These are phyloP conservation scores for Gadus macrocephalus DNA, from an alignment of 2,113 vertebrate genomes.

Conservation along the genomic window DNA sequence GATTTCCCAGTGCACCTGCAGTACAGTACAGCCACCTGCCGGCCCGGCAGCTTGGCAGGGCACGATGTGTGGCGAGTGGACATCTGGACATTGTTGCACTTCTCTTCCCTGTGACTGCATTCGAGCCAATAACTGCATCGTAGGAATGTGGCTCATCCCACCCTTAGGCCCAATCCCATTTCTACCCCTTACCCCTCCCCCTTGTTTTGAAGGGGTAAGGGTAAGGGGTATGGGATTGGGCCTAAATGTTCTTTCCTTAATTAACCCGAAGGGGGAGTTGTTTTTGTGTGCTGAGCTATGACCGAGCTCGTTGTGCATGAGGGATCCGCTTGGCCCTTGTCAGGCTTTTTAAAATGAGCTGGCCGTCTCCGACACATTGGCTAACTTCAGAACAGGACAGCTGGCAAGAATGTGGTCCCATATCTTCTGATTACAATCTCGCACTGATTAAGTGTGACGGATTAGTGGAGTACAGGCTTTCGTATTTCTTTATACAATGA, in stretches of 20 bases:
- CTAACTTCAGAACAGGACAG: background rate
- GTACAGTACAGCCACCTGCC: background rate
- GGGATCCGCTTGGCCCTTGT: slow-evolving; percentile 10
- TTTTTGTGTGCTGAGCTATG: slow-evolving; percentile 12
- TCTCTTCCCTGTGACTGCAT: slow-evolving; percentile 56
- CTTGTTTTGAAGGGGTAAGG: no score
- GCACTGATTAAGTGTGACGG: slow-evolving; percentile 27
- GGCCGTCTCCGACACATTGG: slow-evolving; percentile 3
- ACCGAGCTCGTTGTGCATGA: slow-evolving; percentile 9
- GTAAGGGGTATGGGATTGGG: no score
- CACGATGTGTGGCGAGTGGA: slow-evolving; percentile 27
- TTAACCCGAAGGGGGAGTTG: slow-evolving; percentile 25
- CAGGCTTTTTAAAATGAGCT: slow-evolving; percentile 6
- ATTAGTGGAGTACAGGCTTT: slow-evolving; percentile 9
- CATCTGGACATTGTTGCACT: slow-evolving; percentile 46
- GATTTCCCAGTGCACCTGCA: slow-evolving; percentile 10
- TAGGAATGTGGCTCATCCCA: slow-evolving; percentile 56
- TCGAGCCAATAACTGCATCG: slow-evolving; percentile 45
- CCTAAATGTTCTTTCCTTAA: slow-evolving; percentile 28
- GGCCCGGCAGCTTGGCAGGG: background rate
- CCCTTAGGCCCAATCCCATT: slow-evolving; percentile 9
- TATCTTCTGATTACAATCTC: background rate
- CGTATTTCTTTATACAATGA: slow-evolving; percentile 15
- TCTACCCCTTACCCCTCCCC: no score
- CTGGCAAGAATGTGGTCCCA: slow-evolving; percentile 4